Base-by-base conservation (phyloP, 2,113 vertebrate species). In the Orientallactaga bullata region DNA sequence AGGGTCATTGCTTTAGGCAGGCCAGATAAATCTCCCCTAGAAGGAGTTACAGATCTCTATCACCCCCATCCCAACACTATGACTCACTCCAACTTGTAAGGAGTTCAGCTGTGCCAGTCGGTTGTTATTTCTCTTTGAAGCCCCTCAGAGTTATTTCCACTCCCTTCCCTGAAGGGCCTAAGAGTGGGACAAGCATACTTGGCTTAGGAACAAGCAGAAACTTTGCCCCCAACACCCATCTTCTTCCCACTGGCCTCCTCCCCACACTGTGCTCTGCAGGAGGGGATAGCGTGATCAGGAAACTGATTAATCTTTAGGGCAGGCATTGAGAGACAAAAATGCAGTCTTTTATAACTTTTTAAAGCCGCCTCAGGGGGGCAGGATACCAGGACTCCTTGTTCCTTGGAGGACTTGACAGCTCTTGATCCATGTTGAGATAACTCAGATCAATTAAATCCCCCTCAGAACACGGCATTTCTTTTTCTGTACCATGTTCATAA, bases 221-320 rank as follows among this genome's bases (percentile, higher is more conserved):
- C 73, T 72, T 61, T 32, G 39, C 61, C 78, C 66, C 58, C 68
- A 81, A 69, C 32, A 68, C 39, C 58, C 35, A 0, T 58, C 80
- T 89, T 32, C 39, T 28, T 26, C 26, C 35, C 8, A 55, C 8
- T 91, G 1, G 0, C 12, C 24, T 91, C 78, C 61, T 91, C 80
- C 47, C 30, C 13, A 12, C 0, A 0, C 58, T 8, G 18, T 30
- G 85, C 42, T 47, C 76, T 78, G 12, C 30, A 32, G 58, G 47
- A 82, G 35, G 60, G 61, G 82, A 47, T 60, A 15, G n/a, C 12
- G 37, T 35, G 90, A 82, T 88, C 65, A 24, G 85, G 95, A 96
- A 97, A 91, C 91, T 89, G 96, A 97, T 98, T 98, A 96, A 96
- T 97, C 97, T 96, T 95, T 55, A 88, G 95, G 96, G 96, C 96